Percentiles rank a stretch among this genome's conserved stretches.
phyloP scores from a whole-genome alignment of 2,888 invertebrate genomes.

The Chymomyza caudatula region DNA sequence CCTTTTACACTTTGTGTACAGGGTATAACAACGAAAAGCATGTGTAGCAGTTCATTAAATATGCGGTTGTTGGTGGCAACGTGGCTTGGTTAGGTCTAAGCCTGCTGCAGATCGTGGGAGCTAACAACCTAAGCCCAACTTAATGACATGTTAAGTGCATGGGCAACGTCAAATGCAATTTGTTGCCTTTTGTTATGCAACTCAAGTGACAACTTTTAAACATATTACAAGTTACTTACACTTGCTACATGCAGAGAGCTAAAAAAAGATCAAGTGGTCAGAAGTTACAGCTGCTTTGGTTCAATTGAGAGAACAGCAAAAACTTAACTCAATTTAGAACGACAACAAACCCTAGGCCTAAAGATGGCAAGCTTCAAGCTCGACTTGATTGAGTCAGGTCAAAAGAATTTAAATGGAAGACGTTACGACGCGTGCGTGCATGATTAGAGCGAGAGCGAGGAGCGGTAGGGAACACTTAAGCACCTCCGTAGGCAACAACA shows the following conservation, averaged over 20 bases:
- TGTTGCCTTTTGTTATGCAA: conserved; percentile 19
- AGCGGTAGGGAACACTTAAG: conserved; percentile 1
- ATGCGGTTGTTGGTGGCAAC: background rate
- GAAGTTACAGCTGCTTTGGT: conserved; percentile 1
- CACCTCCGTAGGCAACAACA: conserved; percentile 16
- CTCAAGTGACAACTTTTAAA: background rate
- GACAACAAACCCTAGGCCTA: background rate
- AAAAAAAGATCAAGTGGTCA: conserved; percentile 23
- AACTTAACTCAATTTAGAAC: conserved; percentile 52
- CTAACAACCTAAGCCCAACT: conserved; percentile 24
- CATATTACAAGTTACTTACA: background rate
- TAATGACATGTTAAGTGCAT: conserved; percentile 14
- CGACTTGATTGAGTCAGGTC: conserved; percentile 70
- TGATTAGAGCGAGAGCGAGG: background rate
- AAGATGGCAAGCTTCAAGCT: conserved; percentile 43
- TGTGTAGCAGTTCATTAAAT: background rate
- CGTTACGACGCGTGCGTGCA: background rate
- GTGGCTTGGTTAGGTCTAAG: background rate
- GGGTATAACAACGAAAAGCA: background rate
- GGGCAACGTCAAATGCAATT: conserved; percentile 22
- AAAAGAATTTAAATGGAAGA: conserved; percentile 51
- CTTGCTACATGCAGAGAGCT: background rate
- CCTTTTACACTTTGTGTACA: no score
- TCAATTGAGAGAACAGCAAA: conserved; percentile 32
- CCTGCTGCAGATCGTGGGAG: conserved; percentile 31